phyloP scores from a whole-genome alignment of 2,888 invertebrate species.

The Hirtodrosophila cameraria region DNA sequence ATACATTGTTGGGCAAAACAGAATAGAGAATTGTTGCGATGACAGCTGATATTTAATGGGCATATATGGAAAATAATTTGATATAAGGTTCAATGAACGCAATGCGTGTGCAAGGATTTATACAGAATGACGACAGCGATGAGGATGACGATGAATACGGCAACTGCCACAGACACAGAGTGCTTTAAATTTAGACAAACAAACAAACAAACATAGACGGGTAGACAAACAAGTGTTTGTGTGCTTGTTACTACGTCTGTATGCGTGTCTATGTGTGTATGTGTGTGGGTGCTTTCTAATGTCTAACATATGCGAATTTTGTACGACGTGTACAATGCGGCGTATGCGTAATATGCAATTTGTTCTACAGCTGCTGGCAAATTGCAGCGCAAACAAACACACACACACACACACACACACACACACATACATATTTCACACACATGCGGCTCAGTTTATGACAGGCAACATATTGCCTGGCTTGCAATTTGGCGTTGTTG shows the following conservation, averaged over 20 bases:
- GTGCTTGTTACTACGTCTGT: slow-evolving; percentile 34
- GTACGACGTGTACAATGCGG: slow-evolving; percentile 45
- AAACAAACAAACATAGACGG: slow-evolving; percentile 49
- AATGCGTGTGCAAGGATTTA: slow-evolving; percentile 53
- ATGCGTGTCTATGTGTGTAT: slow-evolving; percentile 16
- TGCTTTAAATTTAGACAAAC: slow-evolving; percentile 72
- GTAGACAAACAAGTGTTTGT: slow-evolving; percentile 61
- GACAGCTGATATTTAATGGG: slow-evolving; percentile 20
- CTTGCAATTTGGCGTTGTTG: slow-evolving; percentile 36
- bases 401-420: slow-evolving; percentile 1
- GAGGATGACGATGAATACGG: slow-evolving; percentile 23
- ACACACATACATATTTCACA: slow-evolving; percentile 10
- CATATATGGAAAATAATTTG: slow-evolving; percentile 28
- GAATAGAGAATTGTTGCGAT: slow-evolving; percentile 13
- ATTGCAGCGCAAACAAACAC: slow-evolving; percentile 56
- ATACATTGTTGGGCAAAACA: background rate
- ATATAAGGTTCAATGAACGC: slow-evolving; percentile 67
- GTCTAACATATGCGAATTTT: slow-evolving; percentile 42
- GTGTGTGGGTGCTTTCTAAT: slow-evolving; percentile 15
- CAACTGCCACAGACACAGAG: slow-evolving; percentile 35
- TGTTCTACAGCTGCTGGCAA: slow-evolving; percentile 68
- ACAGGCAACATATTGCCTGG: slow-evolving; percentile 55
- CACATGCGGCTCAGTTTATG: slow-evolving; percentile 32
- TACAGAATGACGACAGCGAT: slow-evolving; percentile 40
- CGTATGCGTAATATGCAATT: slow-evolving; percentile 78